Conservation (phyloP, 2,113 vertebrate species). For the Chaetodon trifascialis region DNA sequence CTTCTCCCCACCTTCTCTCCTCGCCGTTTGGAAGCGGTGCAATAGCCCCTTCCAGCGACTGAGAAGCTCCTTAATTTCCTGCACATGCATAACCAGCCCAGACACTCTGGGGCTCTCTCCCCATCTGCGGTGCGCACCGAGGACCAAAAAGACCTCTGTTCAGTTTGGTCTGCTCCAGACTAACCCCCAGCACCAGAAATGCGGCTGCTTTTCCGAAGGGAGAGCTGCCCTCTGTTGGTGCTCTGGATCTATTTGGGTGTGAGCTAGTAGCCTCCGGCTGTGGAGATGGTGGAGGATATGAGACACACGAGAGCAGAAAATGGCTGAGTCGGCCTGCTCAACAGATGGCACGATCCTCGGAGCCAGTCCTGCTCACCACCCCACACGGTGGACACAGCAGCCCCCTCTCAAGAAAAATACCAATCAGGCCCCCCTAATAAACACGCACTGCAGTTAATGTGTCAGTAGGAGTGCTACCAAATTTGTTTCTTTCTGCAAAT, state of each 20-base stretch:
- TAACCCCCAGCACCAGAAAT: slow-evolving; percentile 20
- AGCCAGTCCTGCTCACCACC: slow-evolving; percentile 62
- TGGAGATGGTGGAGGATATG: slow-evolving; percentile 59
- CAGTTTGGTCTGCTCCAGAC: slow-evolving; percentile 26
- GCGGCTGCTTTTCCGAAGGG: slow-evolving; percentile 14
- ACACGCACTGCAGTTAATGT: slow-evolving; percentile 6
- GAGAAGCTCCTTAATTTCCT: slow-evolving; percentile 59
- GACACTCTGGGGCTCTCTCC: slow-evolving; percentile 41
- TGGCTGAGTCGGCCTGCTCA: slow-evolving; percentile 78
- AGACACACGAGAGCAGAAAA: slow-evolving; percentile 70
- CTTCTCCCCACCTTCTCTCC: slow-evolving; percentile 13
- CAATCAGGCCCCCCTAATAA: slow-evolving; percentile 28
- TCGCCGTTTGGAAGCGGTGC: slow-evolving; percentile 51
- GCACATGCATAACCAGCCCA: slow-evolving; percentile 58
- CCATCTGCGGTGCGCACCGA: slow-evolving; percentile 30
- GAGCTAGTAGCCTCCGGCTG: slow-evolving; percentile 61
- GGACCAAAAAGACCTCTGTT: slow-evolving; percentile 32
- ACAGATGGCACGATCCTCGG: slow-evolving; percentile 77
- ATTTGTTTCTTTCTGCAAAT: slow-evolving; percentile 15
- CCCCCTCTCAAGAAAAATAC: slow-evolving; percentile 37
- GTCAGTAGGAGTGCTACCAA: slow-evolving; percentile 11
- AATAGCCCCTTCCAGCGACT: slow-evolving; percentile 52
- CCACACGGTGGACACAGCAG: slow-evolving; percentile 37
- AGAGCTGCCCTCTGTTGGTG: slow-evolving; percentile 57
- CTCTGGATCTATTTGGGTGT: slow-evolving; percentile 52